Evolutionary conservation across 1,140 invertebrate genomes (phyloP), one percentile per base, ranked within the genome.

Genomic region (Nasonia vitripennis): DNA sequence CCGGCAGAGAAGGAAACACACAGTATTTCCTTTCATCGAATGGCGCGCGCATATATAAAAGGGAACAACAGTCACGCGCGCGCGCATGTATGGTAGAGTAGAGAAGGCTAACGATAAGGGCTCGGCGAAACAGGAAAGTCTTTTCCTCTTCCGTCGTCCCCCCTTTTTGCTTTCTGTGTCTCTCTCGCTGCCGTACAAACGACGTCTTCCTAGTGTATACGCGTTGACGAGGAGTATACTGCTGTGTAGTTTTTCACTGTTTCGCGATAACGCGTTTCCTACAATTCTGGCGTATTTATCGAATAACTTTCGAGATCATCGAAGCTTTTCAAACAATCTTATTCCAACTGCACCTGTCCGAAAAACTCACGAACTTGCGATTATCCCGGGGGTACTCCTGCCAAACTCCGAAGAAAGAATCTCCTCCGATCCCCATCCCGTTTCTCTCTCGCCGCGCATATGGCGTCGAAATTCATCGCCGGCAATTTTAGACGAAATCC

Each of bases 401-500:
- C 27, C 1, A 27, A 23, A 37, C n/a, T 20, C 45, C 7, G 41
- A 20, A 77, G n/a, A 51, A 45, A 20, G 37, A 77, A 77, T 77
- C 11, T 6, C 17, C 6, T 31, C 37, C 14, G 17, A 75, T 75
- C 20, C 27, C 34, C 34, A 27, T 73, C 23, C 6, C 10, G 37
- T 14, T 73, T 73, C 70, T 17, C 70, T n/a, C 27, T 20, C 68
- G 51, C 48, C n/a, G 31, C 20, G 7, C 70, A 62, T 83, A 78
- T 68, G 55, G 34, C n/a, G 20, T 62, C 55, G 78, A 51, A 81
- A 81, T 86, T 81, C 79, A 86, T 86, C 67, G 73, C 37, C 74
- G 62, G 73, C 73, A 70, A 86, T 86, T 81, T 74, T 31, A 73
- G 31, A 62, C 31, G 48, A 79, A 80, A 80, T 74, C 83, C 71